Percentiles rank a stretch among this genome's conserved stretches.
phyloP scores from a whole-genome alignment of 2,113 vertebrate species.

The Psilopogon haemacephalus region DNA sequence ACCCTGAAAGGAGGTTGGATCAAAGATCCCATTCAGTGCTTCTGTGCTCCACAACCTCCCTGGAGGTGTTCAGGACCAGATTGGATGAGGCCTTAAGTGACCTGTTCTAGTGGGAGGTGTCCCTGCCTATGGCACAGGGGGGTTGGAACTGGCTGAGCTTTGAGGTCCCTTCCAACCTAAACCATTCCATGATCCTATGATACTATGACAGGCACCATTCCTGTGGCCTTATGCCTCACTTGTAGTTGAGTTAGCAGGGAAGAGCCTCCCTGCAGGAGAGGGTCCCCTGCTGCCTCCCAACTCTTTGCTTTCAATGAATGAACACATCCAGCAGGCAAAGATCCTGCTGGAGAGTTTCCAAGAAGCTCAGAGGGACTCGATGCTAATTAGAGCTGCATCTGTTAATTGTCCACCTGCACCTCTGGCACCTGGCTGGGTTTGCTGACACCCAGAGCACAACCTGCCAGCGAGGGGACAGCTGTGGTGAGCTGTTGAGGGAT shows the following conservation, averaged over 20 bases:
- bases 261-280: not conserved
- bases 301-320: not conserved
- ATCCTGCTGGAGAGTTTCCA: not conserved
- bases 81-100: no score
- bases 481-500: fast-evolving
- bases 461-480: not conserved
- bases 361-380: not conserved
- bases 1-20: no score
- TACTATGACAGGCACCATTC: no score
- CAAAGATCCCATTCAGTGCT: no score
- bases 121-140: no score
- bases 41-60: no score
- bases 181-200: no score
- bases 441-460: not conserved
- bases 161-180: no score
- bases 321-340: not conserved
- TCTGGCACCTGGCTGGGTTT: not conserved
- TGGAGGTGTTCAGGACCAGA: no score
- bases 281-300: not conserved
- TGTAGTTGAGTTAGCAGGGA: not conserved
- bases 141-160: no score
- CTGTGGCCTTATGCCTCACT: not conserved
- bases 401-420: not conserved
- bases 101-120: no score
- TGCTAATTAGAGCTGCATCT: not conserved